Base-by-base conservation (phyloP, 2,113 vertebrate genomes). In the Pituophis catenifer region DNA sequence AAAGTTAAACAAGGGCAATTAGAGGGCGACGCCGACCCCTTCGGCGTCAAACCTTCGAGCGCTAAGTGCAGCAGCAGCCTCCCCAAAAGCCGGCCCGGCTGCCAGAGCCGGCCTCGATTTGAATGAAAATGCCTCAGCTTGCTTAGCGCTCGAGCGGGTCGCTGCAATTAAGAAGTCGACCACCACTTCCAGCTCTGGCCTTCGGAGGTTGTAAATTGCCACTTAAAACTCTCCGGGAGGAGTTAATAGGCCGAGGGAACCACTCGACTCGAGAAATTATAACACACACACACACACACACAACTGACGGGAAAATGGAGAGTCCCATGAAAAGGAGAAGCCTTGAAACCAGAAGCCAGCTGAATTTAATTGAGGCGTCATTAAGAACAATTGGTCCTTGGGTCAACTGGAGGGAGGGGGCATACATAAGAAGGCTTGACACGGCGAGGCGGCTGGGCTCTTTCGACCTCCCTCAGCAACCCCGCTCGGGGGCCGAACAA, bases 1-100 rank as follows among this genome's bases (percentile, higher is more conserved):
- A 11, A 54, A 44, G 23, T 98, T 98, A 98, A 98, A 98, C 98
- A 96, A 97, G 98, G 96, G 97, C 98, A 98, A 98, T 98, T 98
- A 98, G 98, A 97, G 96, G 96, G 95, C 95, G 95, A 97, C 90
- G 95, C 94, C 94, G 93, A 81, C 91, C 93, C 7, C 2, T 8
- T 23, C 58, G n/a, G n/a, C n/a, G 44, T 48, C 44, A 48, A 15
- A 70, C 97, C 97, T 98, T 98, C 96, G 96, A 98, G 97, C 95
- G 97, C 97, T 98, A 98, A 99, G 98, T 98, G 97, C 97, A 96
- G 91, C 57, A 33, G 29, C 88, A 1, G 52, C 86, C 53, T 88
- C 1, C 88, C 87, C 3, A 11, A 19, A 88, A 75, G 87, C n/a
- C 95, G 96, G 97, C 95, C 94, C 94, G 95, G 95, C 17, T 92